These are phyloP conservation scores for Catharus bicknelli DNA, from an alignment of 2,113 vertebrate genomes.

Conservation along the genomic window DNA sequence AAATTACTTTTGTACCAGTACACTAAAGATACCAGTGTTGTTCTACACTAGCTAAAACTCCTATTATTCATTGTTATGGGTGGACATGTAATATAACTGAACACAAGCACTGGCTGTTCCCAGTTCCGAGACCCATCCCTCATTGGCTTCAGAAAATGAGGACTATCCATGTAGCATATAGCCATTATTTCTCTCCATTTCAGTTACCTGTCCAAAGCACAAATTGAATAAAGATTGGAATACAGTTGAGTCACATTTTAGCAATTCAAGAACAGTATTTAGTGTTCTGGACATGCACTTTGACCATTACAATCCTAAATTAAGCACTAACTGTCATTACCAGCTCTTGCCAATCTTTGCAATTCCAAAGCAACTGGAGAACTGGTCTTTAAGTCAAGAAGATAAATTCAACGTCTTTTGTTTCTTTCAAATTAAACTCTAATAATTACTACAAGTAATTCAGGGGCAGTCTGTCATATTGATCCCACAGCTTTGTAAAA, in stretches of 20 bases:
- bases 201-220: neutral
- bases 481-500: neutral
- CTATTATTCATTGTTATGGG: slow-evolving; percentile 3
- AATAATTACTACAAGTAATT: neutral
- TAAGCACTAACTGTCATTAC: neutral
- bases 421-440: slow-evolving; percentile 31
- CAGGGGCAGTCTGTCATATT: neutral
- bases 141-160: neutral
- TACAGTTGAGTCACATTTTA: slow-evolving; percentile 4
- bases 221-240: slow-evolving; percentile 12
- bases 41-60: neutral
- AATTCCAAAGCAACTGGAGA: neutral
- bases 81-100: neutral
- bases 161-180: neutral
- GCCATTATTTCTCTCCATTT: neutral
- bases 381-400: neutral
- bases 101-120: neutral
- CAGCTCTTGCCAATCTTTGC: neutral
- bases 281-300: neutral
- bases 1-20: neutral
- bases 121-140: neutral
- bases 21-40: neutral
- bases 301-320: slow-evolving; percentile 4
- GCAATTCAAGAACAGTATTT: neutral
- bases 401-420: neutral